Conservation (phyloP, 2,113 vertebrate genomes). For the Peucedramus taeniatus region DNA sequence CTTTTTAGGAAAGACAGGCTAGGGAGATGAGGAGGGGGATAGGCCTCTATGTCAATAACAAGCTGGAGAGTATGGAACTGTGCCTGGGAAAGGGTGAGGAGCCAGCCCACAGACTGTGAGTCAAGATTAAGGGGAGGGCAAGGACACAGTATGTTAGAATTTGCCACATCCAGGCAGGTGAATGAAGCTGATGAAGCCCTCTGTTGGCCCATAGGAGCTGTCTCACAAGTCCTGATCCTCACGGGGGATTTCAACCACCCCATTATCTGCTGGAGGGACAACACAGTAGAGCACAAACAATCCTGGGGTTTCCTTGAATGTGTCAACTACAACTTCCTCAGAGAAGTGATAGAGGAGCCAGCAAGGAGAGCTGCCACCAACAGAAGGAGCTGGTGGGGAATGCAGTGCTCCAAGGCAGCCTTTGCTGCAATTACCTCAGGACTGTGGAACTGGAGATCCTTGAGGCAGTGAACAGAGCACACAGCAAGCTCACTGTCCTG, state of each 20-base stretch:
- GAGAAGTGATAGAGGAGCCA: not conserved
- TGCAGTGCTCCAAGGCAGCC: not conserved
- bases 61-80: not conserved
- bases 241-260: not conserved
- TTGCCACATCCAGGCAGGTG: not conserved
- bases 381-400: not conserved
- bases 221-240: no score
- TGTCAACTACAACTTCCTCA: not conserved
- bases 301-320: not conserved
- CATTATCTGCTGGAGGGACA: not conserved
- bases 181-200: not conserved
- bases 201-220: rapidly evolving
- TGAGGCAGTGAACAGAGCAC: not conserved
- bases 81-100: not conserved
- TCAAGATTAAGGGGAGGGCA: not conserved
- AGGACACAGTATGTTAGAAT: rapidly evolving
- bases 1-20: not conserved
- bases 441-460: not conserved
- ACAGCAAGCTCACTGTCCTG: not conserved
- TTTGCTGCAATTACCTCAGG: rapidly evolving
- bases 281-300: not conserved
- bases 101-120: not conserved
- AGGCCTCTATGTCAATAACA: not conserved
- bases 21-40: not conserved
- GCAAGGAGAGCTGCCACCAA: no score